Base-by-base conservation (phyloP, 2,113 vertebrate genomes). In the Zeus faber region DNA sequence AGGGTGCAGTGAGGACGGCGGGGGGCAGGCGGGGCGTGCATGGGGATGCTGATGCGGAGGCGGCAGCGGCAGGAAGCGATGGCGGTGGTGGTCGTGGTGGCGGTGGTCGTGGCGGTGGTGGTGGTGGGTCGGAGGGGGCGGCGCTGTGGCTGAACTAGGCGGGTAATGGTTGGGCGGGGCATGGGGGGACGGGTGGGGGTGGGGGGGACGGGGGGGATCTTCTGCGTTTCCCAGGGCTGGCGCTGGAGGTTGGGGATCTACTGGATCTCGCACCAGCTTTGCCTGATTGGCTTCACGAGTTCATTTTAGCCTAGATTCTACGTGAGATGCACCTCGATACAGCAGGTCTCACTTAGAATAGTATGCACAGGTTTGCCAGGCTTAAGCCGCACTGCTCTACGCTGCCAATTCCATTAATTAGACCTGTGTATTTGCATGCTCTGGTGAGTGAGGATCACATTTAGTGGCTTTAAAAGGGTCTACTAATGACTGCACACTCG, bases 31-130 rank as follows among this genome's bases (percentile, higher is more conserved):
- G 37, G 58, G 69, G 71, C 73, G 78, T 63, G 70, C 70, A 76
- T 80, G 72, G 58, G 65, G 74, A 86, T 85, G 77, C 65, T 47
- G 80, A 80, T 78, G 71, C 70, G 58, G 45, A 70, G 54, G 77
- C 54, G 33, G 61, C 65, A 20, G 82, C 67, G 49, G 74, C 54
- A 39, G 56, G 45, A 70, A 69, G 62, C 46, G 27, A 62, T 82
- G 71, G 41, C 48, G 58, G 69, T 54, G 25, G 49, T 8, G 49
- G 48, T 58, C 53, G 53, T 10, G 59, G 45, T 13, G 59, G 44
- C 55, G 54, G 35, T 31, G n/a, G 54, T 13, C 5, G 10, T n/a
- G n/a, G n/a, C n/a, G n/a, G n/a, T n/a, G n/a, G n/a, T n/a, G 20
- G 11, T 24, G 62, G 66, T 4, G 40, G 51, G 41, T 18, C 17